phyloP scores from a whole-genome alignment of 2,113 vertebrate genomes.

The Penelope pileata region DNA sequence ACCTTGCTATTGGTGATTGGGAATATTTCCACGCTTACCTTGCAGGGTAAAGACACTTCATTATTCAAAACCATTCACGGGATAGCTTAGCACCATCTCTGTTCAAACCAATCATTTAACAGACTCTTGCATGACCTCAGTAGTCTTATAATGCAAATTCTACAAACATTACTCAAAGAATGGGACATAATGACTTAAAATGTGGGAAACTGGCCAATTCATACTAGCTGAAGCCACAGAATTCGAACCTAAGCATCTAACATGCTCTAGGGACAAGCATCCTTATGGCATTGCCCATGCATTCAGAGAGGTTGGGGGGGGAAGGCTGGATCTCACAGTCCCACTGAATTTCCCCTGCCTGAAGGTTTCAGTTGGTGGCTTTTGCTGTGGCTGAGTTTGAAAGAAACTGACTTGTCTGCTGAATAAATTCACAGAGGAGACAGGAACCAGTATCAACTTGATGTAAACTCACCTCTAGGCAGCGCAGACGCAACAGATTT shows the following conservation, averaged over 20 bases:
- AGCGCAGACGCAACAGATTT: not conserved
- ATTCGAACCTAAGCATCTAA: not conserved
- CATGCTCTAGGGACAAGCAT: not conserved
- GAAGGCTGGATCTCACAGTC: not conserved
- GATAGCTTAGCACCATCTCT: not conserved
- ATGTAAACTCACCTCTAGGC: not conserved
- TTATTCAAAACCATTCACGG: not conserved
- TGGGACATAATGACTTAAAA: not conserved
- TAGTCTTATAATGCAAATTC: not conserved
- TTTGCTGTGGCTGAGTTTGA: not conserved
- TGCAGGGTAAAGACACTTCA: not conserved
- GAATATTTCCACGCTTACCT: not conserved
- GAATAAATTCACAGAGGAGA: not conserved
- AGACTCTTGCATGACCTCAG: not conserved
- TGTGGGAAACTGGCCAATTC: not conserved
- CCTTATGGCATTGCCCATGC: not conserved
- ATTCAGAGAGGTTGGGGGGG: not conserved
- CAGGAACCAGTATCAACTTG: not conserved
- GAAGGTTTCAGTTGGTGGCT: not conserved
- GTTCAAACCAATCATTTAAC: not conserved
- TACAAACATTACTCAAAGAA: not conserved
- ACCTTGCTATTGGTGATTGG: not conserved
- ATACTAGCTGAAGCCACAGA: not conserved
- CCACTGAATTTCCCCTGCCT: not conserved
- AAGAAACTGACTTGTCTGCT: not conserved